Evolutionary conservation across 2,888 invertebrate genomes (phyloP), one percentile per base, ranked within the genome.

Genomic region (Pyrocoelia pectoralis): DNA sequence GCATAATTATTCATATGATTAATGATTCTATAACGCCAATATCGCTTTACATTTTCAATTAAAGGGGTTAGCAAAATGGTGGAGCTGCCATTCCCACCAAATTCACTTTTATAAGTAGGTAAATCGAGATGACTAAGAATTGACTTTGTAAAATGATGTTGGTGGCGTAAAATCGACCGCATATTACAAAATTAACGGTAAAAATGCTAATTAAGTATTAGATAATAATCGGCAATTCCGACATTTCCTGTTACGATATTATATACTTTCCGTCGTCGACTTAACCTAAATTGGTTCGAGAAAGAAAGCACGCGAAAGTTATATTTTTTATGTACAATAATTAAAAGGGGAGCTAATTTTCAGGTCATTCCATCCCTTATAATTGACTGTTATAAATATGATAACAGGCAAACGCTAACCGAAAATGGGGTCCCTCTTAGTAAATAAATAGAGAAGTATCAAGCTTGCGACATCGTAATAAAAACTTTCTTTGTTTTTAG

Each of bases 401-500:
- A 62, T 53, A 62, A 56, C 51, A 61, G 24, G 46, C 46, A 48
- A 19, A 56, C 12, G 19, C 46, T 12, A 15, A 53, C 51, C 41
- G n/a, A 46, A 10, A 52, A 52, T 24, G 24, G 51, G 48, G 40
- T n/a, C 43, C 40, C 52, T 40, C 62, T 57, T 28, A 33, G 46
- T 40, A 43, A 61, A 63, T 59, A 62, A 62, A 53, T 53, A 61
- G 55, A 19, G 40, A 60, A 56, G 58, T 60, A 64, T 60, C 64
- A 64, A 60, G 54, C 48, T 52, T 41, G 64, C 56, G 60, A 64
- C 64, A 60, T 29, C 12, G 52, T 56, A 60, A 64, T 56, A 64
- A 60, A 64, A 63, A 63, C 53, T 63, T 63, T 63, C 64, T 60
- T 63, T 58, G 66, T 65, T 67, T 65, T 24, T 24, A 59, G 51